These are phyloP conservation scores for Hormaphis cornu DNA, from an alignment of 1,140 invertebrate species.

Conservation along the genomic window DNA sequence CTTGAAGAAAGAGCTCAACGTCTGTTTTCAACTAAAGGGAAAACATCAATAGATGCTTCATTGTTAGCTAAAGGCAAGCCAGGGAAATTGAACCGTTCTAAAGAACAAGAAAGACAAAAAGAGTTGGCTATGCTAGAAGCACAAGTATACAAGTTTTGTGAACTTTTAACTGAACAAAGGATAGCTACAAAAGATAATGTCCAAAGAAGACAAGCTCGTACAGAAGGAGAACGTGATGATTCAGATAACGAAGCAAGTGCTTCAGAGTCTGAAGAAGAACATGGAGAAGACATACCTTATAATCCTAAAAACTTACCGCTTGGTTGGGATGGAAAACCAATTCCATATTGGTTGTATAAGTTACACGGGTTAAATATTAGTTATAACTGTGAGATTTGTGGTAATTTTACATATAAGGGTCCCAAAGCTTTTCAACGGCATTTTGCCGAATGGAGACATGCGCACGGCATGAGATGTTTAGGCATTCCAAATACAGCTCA, in stretches of 20 bases:
- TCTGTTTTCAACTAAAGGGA: constrained; percentile 91
- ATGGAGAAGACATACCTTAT: constrained; percentile 91
- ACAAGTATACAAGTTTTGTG: constrained; percentile 68
- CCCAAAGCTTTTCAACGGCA: constrained; percentile 99
- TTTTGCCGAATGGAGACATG: constrained; percentile 99
- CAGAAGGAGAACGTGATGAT: constrained; percentile 86
- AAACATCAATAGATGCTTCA: constrained; percentile 78
- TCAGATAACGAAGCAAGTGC: constrained; percentile 84
- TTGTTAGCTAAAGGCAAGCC: constrained; percentile 78
- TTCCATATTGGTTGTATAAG: constrained; percentile 99
- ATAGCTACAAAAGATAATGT: constrained; percentile 94
- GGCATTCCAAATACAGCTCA: constrained; percentile 99
- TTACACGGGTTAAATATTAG: constrained; percentile 97
- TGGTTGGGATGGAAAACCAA: constrained; percentile 99
- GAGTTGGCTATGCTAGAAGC: constrained; percentile 79
- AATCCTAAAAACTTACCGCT: constrained; percentile 98
- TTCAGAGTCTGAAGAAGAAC: constrained; percentile 73
- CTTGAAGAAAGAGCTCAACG: constrained; percentile 92
- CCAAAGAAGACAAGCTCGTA: constrained; percentile 92
- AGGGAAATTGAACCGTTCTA: constrained; percentile 54
- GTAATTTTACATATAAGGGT: constrained; percentile 98
- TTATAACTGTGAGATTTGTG: constrained; percentile 99
- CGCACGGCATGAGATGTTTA: constrained; percentile 97
- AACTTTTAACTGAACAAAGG: constrained; percentile 72
- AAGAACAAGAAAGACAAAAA: constrained; percentile 63